Conservation (phyloP, 2,113 vertebrate species). For the Pipa parva region DNA sequence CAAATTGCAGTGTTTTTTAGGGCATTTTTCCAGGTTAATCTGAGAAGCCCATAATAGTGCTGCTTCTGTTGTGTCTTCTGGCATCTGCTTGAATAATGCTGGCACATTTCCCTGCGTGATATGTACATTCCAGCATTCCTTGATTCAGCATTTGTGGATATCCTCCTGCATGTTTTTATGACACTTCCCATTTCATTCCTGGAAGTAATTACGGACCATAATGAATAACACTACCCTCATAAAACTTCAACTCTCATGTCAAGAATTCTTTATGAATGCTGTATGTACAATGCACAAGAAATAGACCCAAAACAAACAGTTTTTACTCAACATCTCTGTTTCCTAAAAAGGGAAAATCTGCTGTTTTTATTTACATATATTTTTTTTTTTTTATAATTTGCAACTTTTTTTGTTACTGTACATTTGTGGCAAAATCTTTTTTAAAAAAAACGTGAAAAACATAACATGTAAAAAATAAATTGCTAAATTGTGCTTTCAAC, state of each 20-base stretch:
- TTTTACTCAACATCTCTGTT: too few species aligned
- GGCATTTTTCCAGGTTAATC: conserved; percentile 4
- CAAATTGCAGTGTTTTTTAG: conserved; percentile 17
- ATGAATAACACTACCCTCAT: neutral
- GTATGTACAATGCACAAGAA: neutral
- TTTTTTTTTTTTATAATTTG: too few species aligned
- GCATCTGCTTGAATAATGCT: conserved; percentile 15
- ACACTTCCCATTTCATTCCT: conserved; percentile 24
- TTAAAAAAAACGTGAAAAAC: too few species aligned
- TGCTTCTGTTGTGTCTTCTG: conserved; percentile 32
- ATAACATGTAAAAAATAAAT: too few species aligned
- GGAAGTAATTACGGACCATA: conserved; percentile 16
- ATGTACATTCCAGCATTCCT: conserved; percentile 34
- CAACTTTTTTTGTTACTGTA: too few species aligned
- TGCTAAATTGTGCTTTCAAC: too few species aligned
- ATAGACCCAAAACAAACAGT: too few species aligned
- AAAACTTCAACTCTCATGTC: neutral
- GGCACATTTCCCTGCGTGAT: conserved; percentile 7
- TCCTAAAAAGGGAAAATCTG: too few species aligned
- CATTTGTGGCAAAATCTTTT: too few species aligned
- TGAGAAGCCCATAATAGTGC: conserved; percentile 5
- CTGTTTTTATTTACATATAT: too few species aligned
- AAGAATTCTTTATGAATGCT: conserved; percentile 4
- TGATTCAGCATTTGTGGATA: conserved; percentile 29
- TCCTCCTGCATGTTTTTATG: conserved; percentile 16